These are phyloP conservation scores for Thripadectes ignobilis DNA, from an alignment of 2,797 vertebrate species.

Conservation along the genomic window DNA sequence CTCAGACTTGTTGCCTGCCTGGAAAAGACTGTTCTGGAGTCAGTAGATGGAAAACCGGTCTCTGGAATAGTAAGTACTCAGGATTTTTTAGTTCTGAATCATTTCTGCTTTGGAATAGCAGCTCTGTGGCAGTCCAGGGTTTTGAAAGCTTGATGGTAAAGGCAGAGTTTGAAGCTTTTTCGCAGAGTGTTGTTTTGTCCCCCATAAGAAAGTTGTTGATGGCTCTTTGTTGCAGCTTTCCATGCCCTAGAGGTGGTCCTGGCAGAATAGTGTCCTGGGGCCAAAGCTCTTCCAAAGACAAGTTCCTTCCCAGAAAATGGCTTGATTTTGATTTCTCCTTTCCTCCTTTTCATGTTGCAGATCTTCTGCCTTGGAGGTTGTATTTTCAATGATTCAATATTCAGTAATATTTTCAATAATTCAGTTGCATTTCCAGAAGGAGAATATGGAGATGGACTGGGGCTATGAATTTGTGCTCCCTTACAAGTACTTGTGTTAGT, in stretches of 20 bases:
- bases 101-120: background rate
- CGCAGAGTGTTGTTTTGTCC: background rate
- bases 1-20: background rate
- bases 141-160: background rate
- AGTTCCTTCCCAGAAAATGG: background rate
- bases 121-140: background rate
- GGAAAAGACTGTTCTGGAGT: background rate
- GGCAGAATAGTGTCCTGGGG: background rate
- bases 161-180: accelerated
- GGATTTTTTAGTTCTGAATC: background rate
- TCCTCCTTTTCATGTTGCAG: background rate
- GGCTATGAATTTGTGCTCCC: background rate
- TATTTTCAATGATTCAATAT: background rate
- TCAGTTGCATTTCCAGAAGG: background rate
- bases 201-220: background rate
- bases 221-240: background rate
- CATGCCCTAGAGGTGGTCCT: background rate
- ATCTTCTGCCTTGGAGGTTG: background rate
- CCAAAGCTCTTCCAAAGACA: background rate
- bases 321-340: background rate
- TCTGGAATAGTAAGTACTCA: slow-evolving; percentile 15
- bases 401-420: background rate
- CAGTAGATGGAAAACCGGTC: background rate
- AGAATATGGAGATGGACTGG: background rate
- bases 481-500: background rate